Evolutionary conservation across 53 echinoderm and acorn worm species (phyloP), one percentile per base, ranked within the genome.

Genomic region (Mesocentrotus franciscanus): DNA sequence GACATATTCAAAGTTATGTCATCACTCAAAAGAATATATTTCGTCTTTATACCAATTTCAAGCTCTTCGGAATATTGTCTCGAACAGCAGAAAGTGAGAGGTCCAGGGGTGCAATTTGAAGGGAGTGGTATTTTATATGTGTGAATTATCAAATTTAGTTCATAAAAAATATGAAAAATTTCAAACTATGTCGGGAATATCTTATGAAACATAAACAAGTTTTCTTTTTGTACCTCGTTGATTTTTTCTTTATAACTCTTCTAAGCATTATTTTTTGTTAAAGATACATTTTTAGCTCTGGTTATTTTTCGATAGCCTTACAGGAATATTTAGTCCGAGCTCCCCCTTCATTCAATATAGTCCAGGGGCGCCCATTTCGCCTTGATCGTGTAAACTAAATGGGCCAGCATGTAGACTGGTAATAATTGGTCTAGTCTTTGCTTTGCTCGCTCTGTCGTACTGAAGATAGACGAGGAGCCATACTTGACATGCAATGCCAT

Each of bases 401-500:
- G 9, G 49, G 10, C 27, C 75, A 75, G 75, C 81, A 58, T 87
- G 57, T 58, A 15, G 87, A 29, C 87, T 58, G 58, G 59, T 87
- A 39, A 18, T 84, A 87, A 87, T 87, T 87, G 87, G 87, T 87
- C 87, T 87, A 12, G 26, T 87, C 87, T n/a, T 27, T 58, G 87
- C 87, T n/a, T 27, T 58, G 87, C 58, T 12, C 58, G 87, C 84
- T 87, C 58, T 22, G 87, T 87, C 12, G 29, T 87, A 15, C n/a
- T 4, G 87, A 58, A n/a, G 87, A 87, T 87, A 57, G 87, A 87
- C 29, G 87, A 87, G 87, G 87, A 87, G 87, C 87, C 87, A 87
- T 87, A 58, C 87, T 87, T 87, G 87, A 58, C 87, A 58, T 87
- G 87, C 87, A 56, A 29, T 87, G n/a, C 58, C 26, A 87, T 87